Percentiles rank a stretch among this genome's conserved stretches.
Conservation (phyloP, 2,797 vertebrate genomes). For the Danio aesculapii region DNA sequence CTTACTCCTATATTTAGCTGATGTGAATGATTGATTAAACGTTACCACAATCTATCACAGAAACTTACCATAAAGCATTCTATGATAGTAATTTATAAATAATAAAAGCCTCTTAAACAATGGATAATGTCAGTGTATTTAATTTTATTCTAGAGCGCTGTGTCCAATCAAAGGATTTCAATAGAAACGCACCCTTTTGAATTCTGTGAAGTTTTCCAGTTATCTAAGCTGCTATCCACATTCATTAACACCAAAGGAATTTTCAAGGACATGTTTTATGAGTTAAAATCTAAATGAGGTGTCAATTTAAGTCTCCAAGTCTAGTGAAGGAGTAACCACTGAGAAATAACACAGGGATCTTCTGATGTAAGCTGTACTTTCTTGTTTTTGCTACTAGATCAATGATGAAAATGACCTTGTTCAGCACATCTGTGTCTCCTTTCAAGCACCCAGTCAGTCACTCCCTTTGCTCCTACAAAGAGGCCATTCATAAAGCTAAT, state of each 20-base stretch:
- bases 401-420: constrained; percentile 35
- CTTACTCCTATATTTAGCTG: neutral
- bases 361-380: neutral
- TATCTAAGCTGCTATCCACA: neutral
- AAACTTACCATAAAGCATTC: neutral
- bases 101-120: neutral
- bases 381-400: constrained; percentile 21
- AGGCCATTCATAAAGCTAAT: constrained; percentile 38
- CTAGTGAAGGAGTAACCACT: neutral
- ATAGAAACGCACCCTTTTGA: neutral
- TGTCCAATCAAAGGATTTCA: neutral
- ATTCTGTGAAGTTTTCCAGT: neutral
- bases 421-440: constrained; percentile 15
- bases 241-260: neutral
- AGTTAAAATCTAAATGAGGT: neutral
- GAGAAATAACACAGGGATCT: neutral
- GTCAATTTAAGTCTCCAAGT: neutral
- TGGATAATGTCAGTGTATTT: neutral
- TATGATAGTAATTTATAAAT: neutral
- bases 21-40: neutral
- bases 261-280: neutral
- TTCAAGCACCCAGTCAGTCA: constrained; percentile 14
- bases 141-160: neutral
- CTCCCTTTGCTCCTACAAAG: constrained; percentile 21
- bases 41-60: neutral